These are phyloP conservation scores for Limnephilus lunatus DNA, from an alignment of 2,888 invertebrate species.

Conservation along the genomic window DNA sequence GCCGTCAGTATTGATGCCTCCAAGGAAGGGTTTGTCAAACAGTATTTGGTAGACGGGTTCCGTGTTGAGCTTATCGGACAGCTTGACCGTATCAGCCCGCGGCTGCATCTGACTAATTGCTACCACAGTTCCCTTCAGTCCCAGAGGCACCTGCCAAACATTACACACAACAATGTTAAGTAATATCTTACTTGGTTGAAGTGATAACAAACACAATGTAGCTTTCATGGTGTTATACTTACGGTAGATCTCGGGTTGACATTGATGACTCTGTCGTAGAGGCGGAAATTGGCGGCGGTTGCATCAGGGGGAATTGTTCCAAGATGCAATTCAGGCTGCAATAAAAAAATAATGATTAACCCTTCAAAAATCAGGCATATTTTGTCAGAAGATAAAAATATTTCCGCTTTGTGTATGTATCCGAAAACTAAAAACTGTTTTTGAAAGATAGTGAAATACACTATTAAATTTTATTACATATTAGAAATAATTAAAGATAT, in stretches of 20 bases:
- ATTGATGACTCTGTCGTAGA: slow-evolving; percentile 92
- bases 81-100: slow-evolving; percentile 73
- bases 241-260: slow-evolving; percentile 84
- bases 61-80: slow-evolving; percentile 76
- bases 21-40: slow-evolving; percentile 87
- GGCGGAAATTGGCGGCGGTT: slow-evolving; percentile 78
- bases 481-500: no score
- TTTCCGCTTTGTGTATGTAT: no score
- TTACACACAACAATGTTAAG: neutral
- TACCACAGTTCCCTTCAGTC: slow-evolving; percentile 91
- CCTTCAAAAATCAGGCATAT: no score
- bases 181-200: neutral
- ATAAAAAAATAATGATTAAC: neutral
- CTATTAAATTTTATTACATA: no score
- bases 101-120: slow-evolving; percentile 76
- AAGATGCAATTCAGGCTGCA: slow-evolving; percentile 75
- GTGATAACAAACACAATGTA: neutral
- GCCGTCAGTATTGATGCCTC: slow-evolving; percentile 75
- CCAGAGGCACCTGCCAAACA: slow-evolving; percentile 81
- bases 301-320: slow-evolving; percentile 83
- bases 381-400: no score
- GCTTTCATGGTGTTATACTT: slow-evolving; percentile 53
- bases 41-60: slow-evolving; percentile 86
- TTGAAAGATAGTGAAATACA: no score
- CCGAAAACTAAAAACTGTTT: no score